phyloP scores from a whole-genome alignment of 2,797 vertebrate genomes.

The Benthosema pterotum region DNA sequence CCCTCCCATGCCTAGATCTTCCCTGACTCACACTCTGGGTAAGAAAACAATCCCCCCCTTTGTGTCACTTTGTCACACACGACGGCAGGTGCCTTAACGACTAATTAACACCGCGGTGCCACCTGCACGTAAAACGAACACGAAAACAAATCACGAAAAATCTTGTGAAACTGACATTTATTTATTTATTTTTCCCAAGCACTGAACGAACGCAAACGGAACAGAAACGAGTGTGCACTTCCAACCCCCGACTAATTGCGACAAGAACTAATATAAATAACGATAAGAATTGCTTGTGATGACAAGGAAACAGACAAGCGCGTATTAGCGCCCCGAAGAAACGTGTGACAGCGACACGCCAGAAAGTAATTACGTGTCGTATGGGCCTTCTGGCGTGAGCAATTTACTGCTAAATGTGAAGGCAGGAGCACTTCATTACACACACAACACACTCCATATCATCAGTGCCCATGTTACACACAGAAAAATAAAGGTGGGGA shows the following conservation, averaged over 20 bases:
- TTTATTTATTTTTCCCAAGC: too few relatives aligned
- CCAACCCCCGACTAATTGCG: slow-evolving; percentile 11
- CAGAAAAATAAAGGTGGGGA: too few relatives aligned
- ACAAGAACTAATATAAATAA: slow-evolving; percentile 7
- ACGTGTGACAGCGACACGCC: slow-evolving; percentile 27
- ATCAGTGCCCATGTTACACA: too few relatives aligned
- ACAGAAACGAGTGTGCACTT: slow-evolving; percentile 7
- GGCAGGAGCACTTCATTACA: slow-evolving; percentile 52
- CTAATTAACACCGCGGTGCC: too few relatives aligned
- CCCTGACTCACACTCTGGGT: too few relatives aligned
- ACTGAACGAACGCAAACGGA: slow-evolving; percentile 8
- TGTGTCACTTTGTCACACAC: too few relatives aligned
- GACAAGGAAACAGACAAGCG: slow-evolving; percentile 6
- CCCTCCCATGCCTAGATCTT: too few relatives aligned
- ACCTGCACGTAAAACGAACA: not conserved
- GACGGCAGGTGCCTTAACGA: too few relatives aligned
- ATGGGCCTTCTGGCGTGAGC: slow-evolving; percentile 4
- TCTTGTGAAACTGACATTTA: slow-evolving; percentile 5
- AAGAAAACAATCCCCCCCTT: too few relatives aligned
- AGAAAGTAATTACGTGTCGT: too few relatives aligned
- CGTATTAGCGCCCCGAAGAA: slow-evolving; percentile 3
- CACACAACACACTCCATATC: slow-evolving; percentile 56
- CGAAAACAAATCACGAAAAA: not conserved
- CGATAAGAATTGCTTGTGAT: slow-evolving; percentile 2
- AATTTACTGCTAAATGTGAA: slow-evolving; percentile 49